Percentiles rank a stretch among this genome's conserved stretches.
phyloP scores from a whole-genome alignment of 2,888 invertebrate species.

The Tholera decimalis region DNA sequence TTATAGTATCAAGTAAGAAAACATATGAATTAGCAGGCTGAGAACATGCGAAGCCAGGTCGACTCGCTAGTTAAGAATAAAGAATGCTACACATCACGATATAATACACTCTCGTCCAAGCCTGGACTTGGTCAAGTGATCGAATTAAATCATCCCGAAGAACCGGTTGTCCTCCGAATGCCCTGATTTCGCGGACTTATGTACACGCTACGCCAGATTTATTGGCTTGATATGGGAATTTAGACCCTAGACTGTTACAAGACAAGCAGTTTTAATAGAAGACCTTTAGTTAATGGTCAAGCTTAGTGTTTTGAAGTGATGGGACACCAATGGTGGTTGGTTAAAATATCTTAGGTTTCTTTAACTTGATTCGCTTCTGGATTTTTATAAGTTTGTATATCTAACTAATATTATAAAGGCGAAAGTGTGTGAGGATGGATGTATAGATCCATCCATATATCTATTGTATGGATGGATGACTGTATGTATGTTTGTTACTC shows the following conservation, averaged over 20 bases:
- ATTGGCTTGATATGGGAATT: conserved; percentile 46
- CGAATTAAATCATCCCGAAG: conserved; percentile 61
- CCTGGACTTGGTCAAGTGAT: conserved; percentile 70
- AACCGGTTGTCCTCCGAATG: conserved; percentile 61
- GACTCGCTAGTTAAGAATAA: conserved; percentile 22
- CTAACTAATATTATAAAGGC: too few species aligned
- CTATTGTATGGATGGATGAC: too few species aligned
- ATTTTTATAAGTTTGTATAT: too few species aligned
- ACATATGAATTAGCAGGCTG: too few species aligned
- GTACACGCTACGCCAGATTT: conserved; percentile 57
- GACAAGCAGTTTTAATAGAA: conserved; percentile 50
- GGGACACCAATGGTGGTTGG: conserved; percentile 5
- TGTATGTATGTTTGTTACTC: too few species aligned
- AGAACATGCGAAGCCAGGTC: too few species aligned
- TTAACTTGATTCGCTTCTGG: background rate
- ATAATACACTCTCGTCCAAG: conserved; percentile 26
- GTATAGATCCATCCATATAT: too few species aligned
- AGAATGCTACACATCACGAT: conserved; percentile 29
- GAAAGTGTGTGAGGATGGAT: too few species aligned
- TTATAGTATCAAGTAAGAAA: too few species aligned
- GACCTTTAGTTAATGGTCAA: conserved; percentile 21
- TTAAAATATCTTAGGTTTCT: conserved; percentile 22
- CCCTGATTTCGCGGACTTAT: conserved; percentile 61
- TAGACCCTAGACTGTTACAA: conserved; percentile 48
- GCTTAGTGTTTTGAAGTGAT: conserved; percentile 22